phyloP scores from a whole-genome alignment of 2,797 vertebrate genomes.

The Valencia hispanica region DNA sequence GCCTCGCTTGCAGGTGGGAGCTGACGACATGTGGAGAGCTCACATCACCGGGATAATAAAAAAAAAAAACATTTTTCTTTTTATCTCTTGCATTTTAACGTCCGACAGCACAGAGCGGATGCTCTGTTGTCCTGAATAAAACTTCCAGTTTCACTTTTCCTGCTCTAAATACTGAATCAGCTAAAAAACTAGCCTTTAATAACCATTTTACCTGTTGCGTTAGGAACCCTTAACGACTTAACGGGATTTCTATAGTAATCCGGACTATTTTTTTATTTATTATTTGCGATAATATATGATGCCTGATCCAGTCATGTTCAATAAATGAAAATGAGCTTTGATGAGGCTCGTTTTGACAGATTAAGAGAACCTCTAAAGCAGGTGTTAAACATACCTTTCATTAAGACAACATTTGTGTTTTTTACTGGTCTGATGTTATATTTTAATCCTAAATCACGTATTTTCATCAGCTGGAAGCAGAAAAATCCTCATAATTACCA shows the following conservation, averaged over 20 bases:
- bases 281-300: not conserved
- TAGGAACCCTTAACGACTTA: not conserved
- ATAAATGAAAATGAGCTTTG: too few species aligned
- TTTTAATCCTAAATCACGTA: too few species aligned
- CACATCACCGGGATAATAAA: constrained; percentile 27
- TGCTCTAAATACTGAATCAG: constrained; percentile 49
- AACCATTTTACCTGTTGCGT: too few species aligned
- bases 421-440: too few species aligned
- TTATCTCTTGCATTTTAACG: constrained; percentile 50
- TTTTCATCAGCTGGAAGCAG: too few species aligned
- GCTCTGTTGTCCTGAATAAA: constrained; percentile 73
- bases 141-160: constrained; percentile 47
- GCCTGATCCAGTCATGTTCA: too few species aligned
- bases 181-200: too few species aligned
- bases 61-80: constrained; percentile 46
- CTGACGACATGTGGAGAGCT: constrained; percentile 47
- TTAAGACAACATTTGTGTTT: too few species aligned
- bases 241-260: not conserved
- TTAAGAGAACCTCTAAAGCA: too few species aligned
- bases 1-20: constrained; percentile 50
- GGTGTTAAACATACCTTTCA: too few species aligned
- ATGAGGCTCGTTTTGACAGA: too few species aligned
- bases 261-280: not conserved
- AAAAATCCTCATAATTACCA: too few species aligned
- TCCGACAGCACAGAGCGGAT: constrained; percentile 45